phyloP scores from a whole-genome alignment of 37 sponge, comb jelly and placozoan species.

The Agelas oroides region DNA sequence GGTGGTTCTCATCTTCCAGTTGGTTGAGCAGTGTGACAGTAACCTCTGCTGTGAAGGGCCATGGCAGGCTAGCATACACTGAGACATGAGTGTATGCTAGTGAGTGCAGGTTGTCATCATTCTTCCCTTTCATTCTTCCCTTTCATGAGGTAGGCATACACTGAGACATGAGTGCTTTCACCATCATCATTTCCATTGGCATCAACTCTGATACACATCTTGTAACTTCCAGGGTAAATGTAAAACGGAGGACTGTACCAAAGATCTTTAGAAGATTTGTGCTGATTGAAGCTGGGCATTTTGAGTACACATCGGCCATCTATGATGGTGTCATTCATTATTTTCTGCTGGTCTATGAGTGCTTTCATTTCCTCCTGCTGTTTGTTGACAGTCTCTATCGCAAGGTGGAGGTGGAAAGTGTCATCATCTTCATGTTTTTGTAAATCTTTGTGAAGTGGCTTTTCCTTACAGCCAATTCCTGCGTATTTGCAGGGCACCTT shows the following conservation, averaged over 20 bases:
- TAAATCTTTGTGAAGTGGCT: not conserved
- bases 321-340: too few species aligned
- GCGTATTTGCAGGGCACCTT: conserved; percentile 30
- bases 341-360: too few species aligned
- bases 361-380: conserved; percentile 8
- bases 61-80: too few species aligned
- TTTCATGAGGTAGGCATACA: conserved; percentile 11
- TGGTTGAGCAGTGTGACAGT: conserved; percentile 18
- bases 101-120: conserved; percentile 31
- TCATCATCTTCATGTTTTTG: conserved; percentile 10
- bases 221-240: conserved; percentile 14
- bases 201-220: conserved; percentile 5
- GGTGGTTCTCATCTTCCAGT: conserved; percentile 4
- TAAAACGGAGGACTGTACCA: conserved; percentile 37
- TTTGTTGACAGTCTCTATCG: conserved; percentile 29
- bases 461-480: conserved; percentile 19
- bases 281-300: not conserved
- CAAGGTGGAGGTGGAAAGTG: conserved; percentile 3
- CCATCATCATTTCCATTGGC: not conserved
- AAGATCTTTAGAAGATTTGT: not conserved
- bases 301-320: not conserved
- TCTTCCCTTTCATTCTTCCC: conserved; percentile 20
- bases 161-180: not conserved
- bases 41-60: not conserved
- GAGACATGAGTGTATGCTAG: too few species aligned